Evolutionary conservation across 2,797 vertebrate genomes (phyloP).

Genomic region (Echeneis naucrates): DNA sequence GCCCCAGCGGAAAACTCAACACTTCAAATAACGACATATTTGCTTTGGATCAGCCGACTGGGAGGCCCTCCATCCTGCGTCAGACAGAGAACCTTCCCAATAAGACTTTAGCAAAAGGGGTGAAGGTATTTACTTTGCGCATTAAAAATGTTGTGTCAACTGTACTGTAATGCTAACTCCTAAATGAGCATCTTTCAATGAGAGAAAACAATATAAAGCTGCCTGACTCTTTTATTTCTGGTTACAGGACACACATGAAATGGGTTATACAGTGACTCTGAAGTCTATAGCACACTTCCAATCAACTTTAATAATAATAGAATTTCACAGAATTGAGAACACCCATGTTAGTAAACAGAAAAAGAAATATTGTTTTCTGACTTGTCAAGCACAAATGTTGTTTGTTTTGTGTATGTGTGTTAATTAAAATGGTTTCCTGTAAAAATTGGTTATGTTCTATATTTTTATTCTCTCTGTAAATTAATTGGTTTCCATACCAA

Average conservation of each 20-base stretch:
- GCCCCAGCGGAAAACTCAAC: constrained; percentile 71
- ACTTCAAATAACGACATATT: constrained; percentile 82
- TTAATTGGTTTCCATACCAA: neutral
- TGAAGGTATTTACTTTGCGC: constrained; percentile 84
- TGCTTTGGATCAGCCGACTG: constrained; percentile 82
- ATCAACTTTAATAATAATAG: neutral
- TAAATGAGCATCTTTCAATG: neutral
- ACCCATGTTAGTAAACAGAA: neutral
- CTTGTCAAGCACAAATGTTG: neutral
- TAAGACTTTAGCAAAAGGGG: constrained; percentile 79
- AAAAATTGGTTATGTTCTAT: neutral
- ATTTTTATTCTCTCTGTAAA: neutral
- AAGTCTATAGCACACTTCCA: neutral
- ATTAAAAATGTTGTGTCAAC: neutral
- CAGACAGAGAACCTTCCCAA: constrained; percentile 93
- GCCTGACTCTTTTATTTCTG: neutral
- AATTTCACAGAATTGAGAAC: neutral
- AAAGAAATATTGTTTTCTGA: constrained; percentile 1
- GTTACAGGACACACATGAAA: neutral
- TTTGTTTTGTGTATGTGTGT: too few species aligned
- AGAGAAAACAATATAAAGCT: neutral
- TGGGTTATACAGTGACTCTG: too few species aligned
- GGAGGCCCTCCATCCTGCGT: constrained; percentile 90
- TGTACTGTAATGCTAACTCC: neutral
- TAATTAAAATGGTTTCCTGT: neutral